These are phyloP conservation scores for Pseudorasbora parva DNA, from an alignment of 2,113 vertebrate genomes.

Conservation along the genomic window DNA sequence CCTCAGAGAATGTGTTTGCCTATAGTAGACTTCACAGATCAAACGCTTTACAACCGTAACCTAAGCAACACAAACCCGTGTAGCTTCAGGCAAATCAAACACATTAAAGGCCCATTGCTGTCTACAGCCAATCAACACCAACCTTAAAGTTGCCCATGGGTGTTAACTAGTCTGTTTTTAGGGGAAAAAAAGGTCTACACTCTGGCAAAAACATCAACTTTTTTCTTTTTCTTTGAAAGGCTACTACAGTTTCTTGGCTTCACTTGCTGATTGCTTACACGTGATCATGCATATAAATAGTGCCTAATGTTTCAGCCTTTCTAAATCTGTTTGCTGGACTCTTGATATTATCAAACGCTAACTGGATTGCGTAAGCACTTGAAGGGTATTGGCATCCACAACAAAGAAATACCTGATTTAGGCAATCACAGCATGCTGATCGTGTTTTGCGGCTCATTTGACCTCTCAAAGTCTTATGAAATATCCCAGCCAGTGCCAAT, in stretches of 20 bases:
- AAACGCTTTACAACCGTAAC: neutral
- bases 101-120: neutral
- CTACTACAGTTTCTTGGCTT: neutral
- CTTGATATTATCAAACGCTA: constrained; percentile 33
- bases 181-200: neutral
- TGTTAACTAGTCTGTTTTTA: neutral
- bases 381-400: constrained; percentile 22
- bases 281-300: neutral
- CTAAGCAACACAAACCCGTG: neutral
- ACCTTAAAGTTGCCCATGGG: neutral
- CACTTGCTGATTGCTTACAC: neutral
- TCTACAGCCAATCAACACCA: neutral
- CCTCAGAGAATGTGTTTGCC: neutral
- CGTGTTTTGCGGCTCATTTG: constrained; percentile 19
- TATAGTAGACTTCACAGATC: neutral
- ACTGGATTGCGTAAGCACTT: constrained; percentile 44
- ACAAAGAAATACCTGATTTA: constrained; percentile 51
- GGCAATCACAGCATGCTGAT: constrained; percentile 22
- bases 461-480: neutral
- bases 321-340: constrained; percentile 9
- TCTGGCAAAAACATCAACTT: neutral
- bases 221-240: neutral
- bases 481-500: neutral
- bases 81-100: constrained; percentile 2
- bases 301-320: neutral